Evolutionary conservation across 2,113 vertebrate species (phyloP).

Genomic region (Scomber scombrus): DNA sequence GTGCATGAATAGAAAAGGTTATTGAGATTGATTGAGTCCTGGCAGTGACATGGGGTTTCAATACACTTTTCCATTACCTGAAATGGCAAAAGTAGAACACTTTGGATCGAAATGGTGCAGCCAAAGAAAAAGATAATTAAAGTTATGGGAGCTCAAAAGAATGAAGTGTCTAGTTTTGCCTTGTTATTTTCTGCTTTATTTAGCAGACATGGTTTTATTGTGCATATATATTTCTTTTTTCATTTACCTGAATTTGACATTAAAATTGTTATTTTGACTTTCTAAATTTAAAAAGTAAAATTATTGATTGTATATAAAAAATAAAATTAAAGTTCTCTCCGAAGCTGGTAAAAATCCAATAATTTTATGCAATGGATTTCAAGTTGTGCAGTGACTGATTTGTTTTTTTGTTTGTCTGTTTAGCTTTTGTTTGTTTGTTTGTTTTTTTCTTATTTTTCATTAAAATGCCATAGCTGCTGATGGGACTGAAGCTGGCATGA

Average conservation of each 20-base stretch:
- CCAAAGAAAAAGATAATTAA: constrained; percentile 32
- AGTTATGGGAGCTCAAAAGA: constrained; percentile 12
- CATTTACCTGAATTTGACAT: constrained; percentile 10
- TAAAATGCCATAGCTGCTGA: no score
- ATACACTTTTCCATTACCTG: constrained; percentile 30
- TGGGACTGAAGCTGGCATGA: constrained; percentile 17
- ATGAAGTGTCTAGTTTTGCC: not conserved
- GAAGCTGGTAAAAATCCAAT: not conserved
- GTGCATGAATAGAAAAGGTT: constrained; percentile 53
- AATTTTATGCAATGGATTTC: no score
- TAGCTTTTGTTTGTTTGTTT: no score
- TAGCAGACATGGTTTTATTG: not conserved
- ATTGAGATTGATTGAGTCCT: constrained; percentile 68
- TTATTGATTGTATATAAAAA: not conserved
- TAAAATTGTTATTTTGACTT: constrained; percentile 1
- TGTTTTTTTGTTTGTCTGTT: constrained; percentile 18
- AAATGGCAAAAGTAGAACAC: constrained; percentile 39
- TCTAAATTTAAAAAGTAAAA: not conserved
- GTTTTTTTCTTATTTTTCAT: no score
- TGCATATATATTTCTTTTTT: not conserved
- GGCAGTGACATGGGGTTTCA: constrained; percentile 17
- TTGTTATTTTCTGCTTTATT: not conserved
- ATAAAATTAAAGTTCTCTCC: not conserved
- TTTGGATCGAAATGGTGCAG: constrained; percentile 25
- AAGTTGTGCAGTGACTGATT: not conserved